These are phyloP conservation scores for Chauna torquata DNA, from an alignment of 2,113 vertebrate species.

Conservation along the genomic window DNA sequence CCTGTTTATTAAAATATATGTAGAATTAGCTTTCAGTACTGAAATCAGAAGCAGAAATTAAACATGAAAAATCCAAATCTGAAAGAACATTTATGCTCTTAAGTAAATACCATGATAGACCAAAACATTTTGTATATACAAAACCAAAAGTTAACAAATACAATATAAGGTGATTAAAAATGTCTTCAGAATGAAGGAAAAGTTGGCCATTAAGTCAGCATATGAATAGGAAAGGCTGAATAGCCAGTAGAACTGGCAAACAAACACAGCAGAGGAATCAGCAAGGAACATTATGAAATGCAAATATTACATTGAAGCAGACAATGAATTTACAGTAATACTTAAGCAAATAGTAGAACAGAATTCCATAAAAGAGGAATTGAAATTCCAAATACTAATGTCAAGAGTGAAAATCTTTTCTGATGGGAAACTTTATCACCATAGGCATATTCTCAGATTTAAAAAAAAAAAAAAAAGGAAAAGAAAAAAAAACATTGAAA, in stretches of 20 bases:
- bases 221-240: neutral
- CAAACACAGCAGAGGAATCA: neutral
- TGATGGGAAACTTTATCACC: neutral
- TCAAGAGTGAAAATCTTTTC: neutral
- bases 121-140: neutral
- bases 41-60: neutral
- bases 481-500: neutral
- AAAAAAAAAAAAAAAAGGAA: neutral
- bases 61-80: neutral
- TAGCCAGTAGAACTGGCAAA: neutral
- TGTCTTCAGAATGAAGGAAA: neutral
- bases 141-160: neutral
- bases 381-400: neutral
- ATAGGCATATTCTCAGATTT: neutral
- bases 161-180: neutral
- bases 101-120: neutral
- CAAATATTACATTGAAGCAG: neutral
- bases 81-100: neutral
- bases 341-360: neutral
- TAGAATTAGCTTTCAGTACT: neutral
- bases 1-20: constrained; percentile 52
- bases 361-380: neutral
- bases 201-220: neutral
- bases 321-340: neutral
- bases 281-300: neutral